Evolutionary conservation across 2,797 vertebrate species (phyloP).

Genomic region (Pseudomugil gertrudae): DNA sequence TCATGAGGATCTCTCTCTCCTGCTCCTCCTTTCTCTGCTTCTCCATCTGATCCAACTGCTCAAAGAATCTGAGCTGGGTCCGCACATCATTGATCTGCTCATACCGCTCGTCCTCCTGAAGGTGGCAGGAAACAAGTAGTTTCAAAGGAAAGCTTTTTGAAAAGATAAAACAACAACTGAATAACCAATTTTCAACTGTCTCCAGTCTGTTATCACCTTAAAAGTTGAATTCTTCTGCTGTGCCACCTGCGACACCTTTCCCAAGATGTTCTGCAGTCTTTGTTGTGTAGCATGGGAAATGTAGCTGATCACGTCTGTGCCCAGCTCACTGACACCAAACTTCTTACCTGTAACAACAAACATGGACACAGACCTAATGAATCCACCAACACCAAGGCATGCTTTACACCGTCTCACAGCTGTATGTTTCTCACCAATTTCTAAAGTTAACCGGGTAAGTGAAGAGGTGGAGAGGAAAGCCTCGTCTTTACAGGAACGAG

Average conservation of each 20-base stretch:
- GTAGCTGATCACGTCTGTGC: slow-evolving; percentile 90
- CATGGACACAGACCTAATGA: background rate
- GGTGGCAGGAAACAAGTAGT: background rate
- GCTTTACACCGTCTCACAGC: background rate
- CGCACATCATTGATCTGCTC: slow-evolving; percentile 90
- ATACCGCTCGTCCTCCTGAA: slow-evolving; percentile 89
- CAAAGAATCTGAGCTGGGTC: slow-evolving; percentile 93
- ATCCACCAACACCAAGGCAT: background rate
- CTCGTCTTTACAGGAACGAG: slow-evolving; percentile 93
- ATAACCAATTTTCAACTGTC: background rate
- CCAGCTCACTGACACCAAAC: slow-evolving; percentile 90
- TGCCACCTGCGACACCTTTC: slow-evolving; percentile 90
- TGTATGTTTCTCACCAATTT: slow-evolving; percentile 84
- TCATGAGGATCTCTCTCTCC: slow-evolving; percentile 94
- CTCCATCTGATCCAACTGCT: slow-evolving; percentile 95
- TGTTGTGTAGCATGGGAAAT: slow-evolving; percentile 93
- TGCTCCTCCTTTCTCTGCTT: slow-evolving; percentile 94
- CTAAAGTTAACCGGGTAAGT: slow-evolving; percentile 89
- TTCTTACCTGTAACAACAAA: slow-evolving; percentile 85
- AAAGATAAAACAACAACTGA: accelerated
- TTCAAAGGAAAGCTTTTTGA: slow-evolving; percentile 3
- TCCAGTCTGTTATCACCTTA: slow-evolving; percentile 84
- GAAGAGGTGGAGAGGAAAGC: slow-evolving; percentile 88
- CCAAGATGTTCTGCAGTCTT: slow-evolving; percentile 89
- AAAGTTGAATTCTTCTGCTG: slow-evolving; percentile 90